phyloP scores from a whole-genome alignment of 2,888 invertebrate genomes.

The Pegoplata infirma region DNA sequence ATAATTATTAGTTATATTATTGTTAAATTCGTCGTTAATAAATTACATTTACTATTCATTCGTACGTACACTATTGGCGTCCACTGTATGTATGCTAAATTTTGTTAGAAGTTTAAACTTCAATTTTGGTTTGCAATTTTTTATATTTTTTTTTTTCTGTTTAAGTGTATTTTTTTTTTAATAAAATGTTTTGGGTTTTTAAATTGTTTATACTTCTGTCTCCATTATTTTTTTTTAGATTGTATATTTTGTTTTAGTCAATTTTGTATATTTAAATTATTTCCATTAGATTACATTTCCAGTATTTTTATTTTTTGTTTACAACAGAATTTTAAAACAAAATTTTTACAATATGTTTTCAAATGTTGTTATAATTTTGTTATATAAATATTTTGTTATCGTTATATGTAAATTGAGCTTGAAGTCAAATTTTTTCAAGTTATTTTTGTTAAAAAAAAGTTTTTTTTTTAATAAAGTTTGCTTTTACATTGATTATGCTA shows the following conservation, averaged over 20 bases:
- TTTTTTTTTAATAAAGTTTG: not conserved
- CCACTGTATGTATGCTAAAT: no score
- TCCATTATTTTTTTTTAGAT: constrained; percentile 18
- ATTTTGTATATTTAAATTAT: constrained; percentile 53
- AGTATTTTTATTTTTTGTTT: constrained; percentile 6
- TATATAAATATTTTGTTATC: constrained; percentile 22
- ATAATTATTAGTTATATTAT: no score
- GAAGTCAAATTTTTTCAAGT: constrained; percentile 10
- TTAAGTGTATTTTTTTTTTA: no score
- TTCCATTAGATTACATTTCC: constrained; percentile 46
- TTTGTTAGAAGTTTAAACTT: no score
- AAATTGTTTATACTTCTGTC: no score
- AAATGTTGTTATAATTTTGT: constrained; percentile 25
- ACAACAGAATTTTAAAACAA: not conserved
- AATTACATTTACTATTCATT: no score
- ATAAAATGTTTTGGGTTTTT: no score
- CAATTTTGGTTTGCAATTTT: not conserved
- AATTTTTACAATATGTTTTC: constrained; percentile 43
- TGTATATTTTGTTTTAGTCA: constrained; percentile 45
- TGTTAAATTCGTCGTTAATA: no score
- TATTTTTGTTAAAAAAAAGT: constrained; percentile 11
- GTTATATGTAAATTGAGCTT: constrained; percentile 35
- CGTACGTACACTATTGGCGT: no score
- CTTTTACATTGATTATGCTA: constrained; percentile 45
- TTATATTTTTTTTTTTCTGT: not conserved